Evolutionary conservation across 2,797 vertebrate species (phyloP).

Genomic region (Heteromormyrus szaboi): DNA sequence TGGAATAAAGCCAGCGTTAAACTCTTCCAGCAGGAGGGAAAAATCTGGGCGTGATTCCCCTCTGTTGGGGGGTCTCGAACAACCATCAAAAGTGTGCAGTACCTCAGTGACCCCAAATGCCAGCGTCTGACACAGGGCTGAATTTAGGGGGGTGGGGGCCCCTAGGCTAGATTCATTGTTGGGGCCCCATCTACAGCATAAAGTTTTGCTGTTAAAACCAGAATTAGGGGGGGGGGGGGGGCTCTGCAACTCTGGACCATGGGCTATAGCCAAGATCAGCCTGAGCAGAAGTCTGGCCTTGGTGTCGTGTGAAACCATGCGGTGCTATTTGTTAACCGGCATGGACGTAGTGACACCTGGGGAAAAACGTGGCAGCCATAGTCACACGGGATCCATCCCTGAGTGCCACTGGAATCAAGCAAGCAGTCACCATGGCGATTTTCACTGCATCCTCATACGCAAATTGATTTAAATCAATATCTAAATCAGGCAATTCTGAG

Average conservation of each 20-base stretch:
- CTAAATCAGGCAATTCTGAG: neutral
- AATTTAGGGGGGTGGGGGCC: neutral
- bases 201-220: neutral
- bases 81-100: neutral
- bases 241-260: neutral
- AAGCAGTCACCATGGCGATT: neutral
- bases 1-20: neutral
- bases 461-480: neutral
- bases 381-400: neutral
- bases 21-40: neutral
- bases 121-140: neutral
- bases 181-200: neutral
- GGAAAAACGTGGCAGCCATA: neutral
- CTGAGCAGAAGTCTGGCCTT: neutral
- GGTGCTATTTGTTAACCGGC: neutral
- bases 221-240: neutral
- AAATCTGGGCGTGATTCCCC: neutral
- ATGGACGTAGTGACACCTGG: neutral
- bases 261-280: neutral
- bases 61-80: neutral
- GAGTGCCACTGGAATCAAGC: neutral
- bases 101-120: neutral
- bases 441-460: neutral
- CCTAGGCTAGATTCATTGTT: neutral
- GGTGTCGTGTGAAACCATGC: neutral